These are phyloP conservation scores for Caenorhabditis uteleia DNA, from an alignment of 2,888 invertebrate genomes.

Conservation along the genomic window DNA sequence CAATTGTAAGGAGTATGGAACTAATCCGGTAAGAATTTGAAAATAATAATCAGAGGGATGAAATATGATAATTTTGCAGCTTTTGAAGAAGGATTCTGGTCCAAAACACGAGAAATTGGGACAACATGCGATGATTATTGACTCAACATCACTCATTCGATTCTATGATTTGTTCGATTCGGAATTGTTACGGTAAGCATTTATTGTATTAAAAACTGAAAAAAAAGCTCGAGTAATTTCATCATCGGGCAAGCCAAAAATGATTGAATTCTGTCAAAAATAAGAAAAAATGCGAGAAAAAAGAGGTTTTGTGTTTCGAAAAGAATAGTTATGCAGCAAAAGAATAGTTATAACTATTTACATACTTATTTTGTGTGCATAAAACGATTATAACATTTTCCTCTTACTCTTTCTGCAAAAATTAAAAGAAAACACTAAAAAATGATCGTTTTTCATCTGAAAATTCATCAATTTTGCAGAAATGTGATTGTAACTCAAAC, in stretches of 20 bases:
- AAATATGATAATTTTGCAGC: slow-evolving; percentile 10
- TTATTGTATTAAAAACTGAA: background rate
- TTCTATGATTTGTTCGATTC: slow-evolving; percentile 66
- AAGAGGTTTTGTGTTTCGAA: too few species aligned
- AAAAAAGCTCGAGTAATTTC: too few species aligned
- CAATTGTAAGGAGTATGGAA: slow-evolving; percentile 31
- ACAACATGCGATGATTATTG: slow-evolving; percentile 54
- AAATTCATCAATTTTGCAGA: slow-evolving; percentile 33
- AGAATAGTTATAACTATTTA: too few species aligned
- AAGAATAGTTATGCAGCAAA: too few species aligned
- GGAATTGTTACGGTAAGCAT: slow-evolving; percentile 44
- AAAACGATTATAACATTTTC: background rate
- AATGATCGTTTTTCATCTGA: background rate
- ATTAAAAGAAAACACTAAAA: too few species aligned
- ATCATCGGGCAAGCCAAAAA: too few species aligned
- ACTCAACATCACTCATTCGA: slow-evolving; percentile 48
- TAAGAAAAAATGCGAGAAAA: too few species aligned
- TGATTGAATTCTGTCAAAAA: too few species aligned
- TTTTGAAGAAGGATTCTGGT: slow-evolving; percentile 10
- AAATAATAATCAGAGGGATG: background rate
- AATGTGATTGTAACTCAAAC: slow-evolving; percentile 59
- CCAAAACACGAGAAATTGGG: slow-evolving; percentile 19
- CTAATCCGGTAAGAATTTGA: slow-evolving; percentile 10
- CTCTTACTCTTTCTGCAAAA: background rate
- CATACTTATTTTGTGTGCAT: background rate